Evolutionary conservation across 2,888 invertebrate species (phyloP), one percentile per base, ranked within the genome.

Genomic region (Philaethria dido): DNA sequence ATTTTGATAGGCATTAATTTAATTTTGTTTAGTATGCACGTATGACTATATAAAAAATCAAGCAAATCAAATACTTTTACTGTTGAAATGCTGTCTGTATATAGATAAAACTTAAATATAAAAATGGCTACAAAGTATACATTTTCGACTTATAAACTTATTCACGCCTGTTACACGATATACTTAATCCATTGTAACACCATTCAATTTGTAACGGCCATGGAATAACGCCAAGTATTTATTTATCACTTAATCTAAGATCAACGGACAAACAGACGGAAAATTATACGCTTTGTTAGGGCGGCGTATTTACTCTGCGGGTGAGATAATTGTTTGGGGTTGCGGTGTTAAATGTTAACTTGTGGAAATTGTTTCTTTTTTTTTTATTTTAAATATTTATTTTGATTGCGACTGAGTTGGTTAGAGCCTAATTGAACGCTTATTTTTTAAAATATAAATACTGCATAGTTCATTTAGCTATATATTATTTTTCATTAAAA

Each of bases 231-330:
- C 78, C 86, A 88, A 90, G 88, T 90, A 85, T 90, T 90, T 90
- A 89, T 90, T 89, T 89, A 89, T 86, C 87, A 75, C 80, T 85
- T 89, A 88, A 89, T 89, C 88, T 83, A 79, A 80, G 84, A 83
- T 82, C 84, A 81, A 76, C 80, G 84, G 77, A 85, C 85, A 87
- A 88, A 88, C 85, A 89, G 81, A 80, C 83, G 75, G 81, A 71
- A 84, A 89, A 88, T 89, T 89, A 89, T 88, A 85, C 82, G 83
- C 81, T 85, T 86, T 88, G 85, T 86, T 81, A 73, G 77, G 75
- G 78, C 75, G 63, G 42, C 62, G 66, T 66, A 52, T 67, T 64
- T 64, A 42, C 33, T 50, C n/a, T 47, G 59, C 16, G 64, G 64
- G 48, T 22, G 48, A 59, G 20, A 64, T 64, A 64, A 64, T 64